Percentiles rank a stretch among this genome's conserved stretches.
phyloP scores from a whole-genome alignment of 2,888 invertebrate species.

The Drosophila robusta region DNA sequence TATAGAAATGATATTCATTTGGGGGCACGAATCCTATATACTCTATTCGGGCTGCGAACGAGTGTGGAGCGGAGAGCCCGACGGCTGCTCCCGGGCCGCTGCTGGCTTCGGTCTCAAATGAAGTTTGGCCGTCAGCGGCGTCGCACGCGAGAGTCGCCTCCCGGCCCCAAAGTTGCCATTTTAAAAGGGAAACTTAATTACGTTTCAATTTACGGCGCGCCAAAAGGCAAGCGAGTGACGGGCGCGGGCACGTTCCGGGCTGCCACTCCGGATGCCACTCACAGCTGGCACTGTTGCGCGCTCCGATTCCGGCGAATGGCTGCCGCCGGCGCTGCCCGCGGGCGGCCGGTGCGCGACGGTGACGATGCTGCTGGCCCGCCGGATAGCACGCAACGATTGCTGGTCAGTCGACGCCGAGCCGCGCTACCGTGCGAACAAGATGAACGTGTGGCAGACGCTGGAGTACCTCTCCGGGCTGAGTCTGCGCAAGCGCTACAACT shows the following conservation, averaged over 20 bases:
- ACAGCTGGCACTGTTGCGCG: constrained; percentile 69
- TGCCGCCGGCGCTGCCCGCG: constrained; percentile 39
- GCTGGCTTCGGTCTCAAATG: constrained; percentile 49
- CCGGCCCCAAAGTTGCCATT: constrained; percentile 24
- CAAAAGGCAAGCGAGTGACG: constrained; percentile 29
- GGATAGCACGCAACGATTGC: constrained; percentile 79
- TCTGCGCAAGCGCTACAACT: constrained; percentile 81
- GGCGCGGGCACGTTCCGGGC: constrained; percentile 19
- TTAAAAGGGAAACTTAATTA: constrained; percentile 70
- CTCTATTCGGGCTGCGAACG: no score
- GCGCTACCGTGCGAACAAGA: constrained; percentile 81
- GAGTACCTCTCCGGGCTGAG: constrained; percentile 81
- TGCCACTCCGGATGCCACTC: constrained; percentile 50
- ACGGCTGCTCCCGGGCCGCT: no score
- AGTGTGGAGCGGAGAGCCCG: background rate
- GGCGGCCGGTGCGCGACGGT: constrained; percentile 74
- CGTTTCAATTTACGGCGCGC: constrained; percentile 70
- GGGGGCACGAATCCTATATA: no score
- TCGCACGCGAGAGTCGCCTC: constrained; percentile 53
- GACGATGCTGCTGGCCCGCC: constrained; percentile 82
- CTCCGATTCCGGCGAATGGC: constrained; percentile 64
- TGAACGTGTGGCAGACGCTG: constrained; percentile 84
- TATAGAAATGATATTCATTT: no score
- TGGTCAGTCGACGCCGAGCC: constrained; percentile 83
- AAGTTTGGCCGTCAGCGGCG: constrained; percentile 64